Percentiles rank a stretch among this genome's conserved stretches.
These are phyloP conservation scores for Xestobium rufovillosum DNA, from an alignment of 2,888 invertebrate species.

Conservation along the genomic window DNA sequence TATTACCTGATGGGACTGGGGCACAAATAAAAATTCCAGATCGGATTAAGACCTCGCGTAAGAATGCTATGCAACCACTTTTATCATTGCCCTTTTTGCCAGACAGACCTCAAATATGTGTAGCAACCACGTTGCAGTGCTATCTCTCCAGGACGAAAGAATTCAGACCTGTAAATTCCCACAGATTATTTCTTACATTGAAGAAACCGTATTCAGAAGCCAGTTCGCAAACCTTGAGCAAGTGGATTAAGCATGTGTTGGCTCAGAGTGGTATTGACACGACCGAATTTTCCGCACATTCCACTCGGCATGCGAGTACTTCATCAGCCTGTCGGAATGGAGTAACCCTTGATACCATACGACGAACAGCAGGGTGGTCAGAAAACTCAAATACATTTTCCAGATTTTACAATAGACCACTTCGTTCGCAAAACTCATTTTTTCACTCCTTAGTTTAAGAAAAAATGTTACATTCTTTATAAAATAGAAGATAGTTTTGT, in stretches of 20 bases:
- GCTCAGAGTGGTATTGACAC: constrained; percentile 17
- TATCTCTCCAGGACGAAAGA: constrained; percentile 7
- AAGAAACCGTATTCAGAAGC: too few species aligned
- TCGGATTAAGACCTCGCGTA: constrained; percentile 5
- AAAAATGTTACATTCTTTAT: too few species aligned
- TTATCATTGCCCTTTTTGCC: constrained; percentile 6
- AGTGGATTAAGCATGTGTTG: constrained; percentile 11
- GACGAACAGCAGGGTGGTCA: constrained; percentile 21
- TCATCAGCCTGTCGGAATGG: too few species aligned
- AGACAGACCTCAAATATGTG: constrained; percentile 8
- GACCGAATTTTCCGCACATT: constrained; percentile 19
- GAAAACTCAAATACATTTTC: constrained; percentile 17
- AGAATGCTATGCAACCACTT: constrained; percentile 4
- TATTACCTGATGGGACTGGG: neutral
- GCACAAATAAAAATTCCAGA: constrained; percentile 6
- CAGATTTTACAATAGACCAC: constrained; percentile 8
- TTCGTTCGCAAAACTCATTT: too few species aligned
- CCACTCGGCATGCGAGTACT: constrained; percentile 15
- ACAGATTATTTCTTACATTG: constrained; percentile 6
- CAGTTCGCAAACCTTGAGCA: constrained; percentile 9
- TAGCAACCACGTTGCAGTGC: constrained; percentile 7
- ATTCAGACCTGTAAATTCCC: constrained; percentile 7
- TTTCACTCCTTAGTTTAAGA: too few species aligned
- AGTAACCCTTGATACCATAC: too few species aligned
- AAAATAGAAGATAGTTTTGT: too few species aligned